phyloP scores from a whole-genome alignment of 2,797 vertebrate species.

The Neoniphon sammara region DNA sequence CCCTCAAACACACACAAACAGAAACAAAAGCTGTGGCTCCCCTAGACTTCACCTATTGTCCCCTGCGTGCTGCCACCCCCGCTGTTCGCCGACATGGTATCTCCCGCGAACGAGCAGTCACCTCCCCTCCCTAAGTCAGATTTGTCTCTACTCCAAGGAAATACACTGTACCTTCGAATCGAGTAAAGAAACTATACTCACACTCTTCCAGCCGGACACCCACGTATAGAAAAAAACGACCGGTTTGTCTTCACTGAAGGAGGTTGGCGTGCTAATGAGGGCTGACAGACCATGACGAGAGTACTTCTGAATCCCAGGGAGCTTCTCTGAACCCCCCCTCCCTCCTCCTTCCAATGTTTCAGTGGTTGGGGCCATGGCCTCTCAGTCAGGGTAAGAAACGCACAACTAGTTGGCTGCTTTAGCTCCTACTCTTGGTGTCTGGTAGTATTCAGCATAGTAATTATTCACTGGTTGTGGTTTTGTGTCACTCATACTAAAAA shows the following conservation, averaged over 20 bases:
- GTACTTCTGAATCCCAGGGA: conserved; percentile 76
- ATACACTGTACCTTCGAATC: conserved; percentile 74
- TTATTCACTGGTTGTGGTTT: neutral
- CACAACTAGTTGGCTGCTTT: conserved; percentile 68
- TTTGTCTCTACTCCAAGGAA: conserved; percentile 85
- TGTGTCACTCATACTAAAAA: conserved; percentile 1
- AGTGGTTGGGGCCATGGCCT: conserved; percentile 86
- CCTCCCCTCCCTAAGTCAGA: conserved; percentile 85
- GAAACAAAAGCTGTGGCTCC: conserved; percentile 50
- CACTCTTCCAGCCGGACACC: conserved; percentile 49
- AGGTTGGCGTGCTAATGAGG: conserved; percentile 45
- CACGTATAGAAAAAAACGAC: conserved; percentile 27
- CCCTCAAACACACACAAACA: conserved; percentile 35
- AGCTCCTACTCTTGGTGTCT: conserved; percentile 43
- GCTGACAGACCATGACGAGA: conserved; percentile 69
- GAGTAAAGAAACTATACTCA: conserved; percentile 71
- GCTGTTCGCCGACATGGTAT: conserved; percentile 73
- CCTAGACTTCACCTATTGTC: conserved; percentile 41
- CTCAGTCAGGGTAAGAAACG: conserved; percentile 87
- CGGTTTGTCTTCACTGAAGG: conserved; percentile 39
- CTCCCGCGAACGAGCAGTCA: conserved; percentile 76
- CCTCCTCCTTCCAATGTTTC: conserved; percentile 84
- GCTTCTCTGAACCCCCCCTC: conserved; percentile 73
- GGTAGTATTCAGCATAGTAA: conserved; percentile 12
- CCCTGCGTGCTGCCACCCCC: conserved; percentile 56